Evolutionary conservation across 1,140 invertebrate species (phyloP).

Genomic region (Solenopsis fugax): DNA sequence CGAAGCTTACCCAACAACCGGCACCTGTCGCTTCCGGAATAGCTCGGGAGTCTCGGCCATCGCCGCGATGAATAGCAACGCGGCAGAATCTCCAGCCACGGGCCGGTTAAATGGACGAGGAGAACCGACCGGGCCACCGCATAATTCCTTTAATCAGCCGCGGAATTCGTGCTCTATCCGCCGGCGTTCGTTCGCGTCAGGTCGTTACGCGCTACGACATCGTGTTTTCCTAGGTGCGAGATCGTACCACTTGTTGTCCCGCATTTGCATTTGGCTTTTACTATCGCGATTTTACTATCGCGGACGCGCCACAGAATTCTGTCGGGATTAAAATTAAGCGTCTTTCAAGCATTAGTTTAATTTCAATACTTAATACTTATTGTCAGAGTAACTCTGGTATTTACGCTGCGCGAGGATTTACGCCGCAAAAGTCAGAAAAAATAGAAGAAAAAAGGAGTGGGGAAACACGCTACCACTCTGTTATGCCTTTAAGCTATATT

Average conservation of each 20-base stretch:
- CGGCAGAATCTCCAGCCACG: slow-evolving; percentile 67
- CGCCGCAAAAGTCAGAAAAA: too few relatives aligned
- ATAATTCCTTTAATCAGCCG: slow-evolving; percentile 83
- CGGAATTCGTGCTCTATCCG: slow-evolving; percentile 78
- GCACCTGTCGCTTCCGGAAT: slow-evolving; percentile 74
- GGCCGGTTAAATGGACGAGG: slow-evolving; percentile 80
- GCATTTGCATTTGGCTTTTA: slow-evolving; percentile 16
- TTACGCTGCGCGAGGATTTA: too few relatives aligned
- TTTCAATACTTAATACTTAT: neutral
- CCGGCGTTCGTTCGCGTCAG: slow-evolving; percentile 27
- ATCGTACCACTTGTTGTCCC: slow-evolving; percentile 23
- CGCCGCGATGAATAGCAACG: slow-evolving; percentile 71
- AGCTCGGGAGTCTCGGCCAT: slow-evolving; percentile 58
- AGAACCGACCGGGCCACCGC: slow-evolving; percentile 69
- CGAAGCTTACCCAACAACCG: slow-evolving; percentile 63
- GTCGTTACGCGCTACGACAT: slow-evolving; percentile 45
- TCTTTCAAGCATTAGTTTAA: neutral
- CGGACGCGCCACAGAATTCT: neutral
- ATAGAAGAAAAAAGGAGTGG: too few relatives aligned
- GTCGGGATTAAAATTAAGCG: neutral
- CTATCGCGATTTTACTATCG: neutral
- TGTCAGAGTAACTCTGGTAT: too few relatives aligned
- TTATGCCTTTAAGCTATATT: too few relatives aligned
- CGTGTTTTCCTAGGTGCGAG: slow-evolving; percentile 13
- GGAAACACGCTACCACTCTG: too few relatives aligned